A percentile compares a stretch with the other conserved stretches of the same genome.
These are phyloP conservation scores for Lerema accius DNA, from an alignment of 1,140 invertebrate species.

Conservation along the genomic window DNA sequence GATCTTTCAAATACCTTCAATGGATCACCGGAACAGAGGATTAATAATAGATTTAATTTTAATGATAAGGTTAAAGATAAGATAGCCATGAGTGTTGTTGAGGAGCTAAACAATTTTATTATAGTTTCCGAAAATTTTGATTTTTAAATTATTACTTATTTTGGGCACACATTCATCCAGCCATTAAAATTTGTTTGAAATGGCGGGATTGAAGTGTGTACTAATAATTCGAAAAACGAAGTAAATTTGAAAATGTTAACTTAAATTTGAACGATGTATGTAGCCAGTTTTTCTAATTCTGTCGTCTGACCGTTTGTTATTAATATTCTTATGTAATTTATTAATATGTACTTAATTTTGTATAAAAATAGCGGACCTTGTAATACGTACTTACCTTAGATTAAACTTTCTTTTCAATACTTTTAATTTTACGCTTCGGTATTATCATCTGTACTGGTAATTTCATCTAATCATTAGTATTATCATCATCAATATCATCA, in stretches of 20 bases:
- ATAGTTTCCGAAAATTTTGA: background rate
- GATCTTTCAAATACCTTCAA: constrained; percentile 82
- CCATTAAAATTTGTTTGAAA: background rate
- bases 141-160: background rate
- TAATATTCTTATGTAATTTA: constrained; percentile 20
- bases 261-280: constrained; percentile 3
- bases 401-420: constrained; percentile 11
- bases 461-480: constrained; percentile 19
- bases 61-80: constrained; percentile 12
- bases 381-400: constrained; percentile 29
- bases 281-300: constrained; percentile 16
- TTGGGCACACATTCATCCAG: background rate
- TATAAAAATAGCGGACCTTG: constrained; percentile 30
- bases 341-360: constrained; percentile 26
- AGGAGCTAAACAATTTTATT: constrained; percentile 10
- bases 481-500: constrained; percentile 20
- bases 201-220: background rate
- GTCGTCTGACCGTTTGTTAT: constrained; percentile 25
- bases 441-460: constrained; percentile 7
- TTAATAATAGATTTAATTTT: constrained; percentile 40
- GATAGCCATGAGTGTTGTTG: constrained; percentile 11
- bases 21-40: constrained; percentile 81
- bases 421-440: constrained; percentile 23
- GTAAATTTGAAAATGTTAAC: constrained; percentile 12
- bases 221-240: constrained; percentile 31